Percentiles rank a stretch among this genome's conserved stretches.
Conservation (phyloP, 30 jellyfish, hydroid and myxozoan species). For the Hydra vulgaris region DNA sequence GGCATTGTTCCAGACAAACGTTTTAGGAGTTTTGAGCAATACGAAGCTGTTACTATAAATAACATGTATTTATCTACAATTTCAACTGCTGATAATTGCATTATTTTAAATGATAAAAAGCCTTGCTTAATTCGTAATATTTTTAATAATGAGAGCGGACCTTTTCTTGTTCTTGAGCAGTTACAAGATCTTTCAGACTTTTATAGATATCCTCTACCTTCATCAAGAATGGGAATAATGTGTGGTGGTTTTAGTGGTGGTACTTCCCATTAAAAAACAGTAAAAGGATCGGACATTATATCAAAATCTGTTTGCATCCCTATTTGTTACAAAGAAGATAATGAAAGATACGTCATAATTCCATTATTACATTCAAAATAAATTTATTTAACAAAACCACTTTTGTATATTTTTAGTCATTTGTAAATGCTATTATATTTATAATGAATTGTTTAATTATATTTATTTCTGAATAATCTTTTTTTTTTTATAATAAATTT, state of each 20-base stretch:
- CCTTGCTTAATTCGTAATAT: not conserved
- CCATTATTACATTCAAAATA: not conserved
- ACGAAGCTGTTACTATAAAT: not conserved
- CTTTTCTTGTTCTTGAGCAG: not conserved
- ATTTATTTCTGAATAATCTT: not conserved
- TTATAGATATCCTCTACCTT: not conserved
- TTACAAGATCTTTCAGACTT: not conserved
- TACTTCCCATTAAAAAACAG: not conserved
- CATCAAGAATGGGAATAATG: not conserved
- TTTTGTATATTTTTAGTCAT: not conserved
- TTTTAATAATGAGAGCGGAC: not conserved
- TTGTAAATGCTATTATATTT: not conserved
- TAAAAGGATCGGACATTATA: not conserved
- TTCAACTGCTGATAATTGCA: not conserved
- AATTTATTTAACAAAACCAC: not conserved
- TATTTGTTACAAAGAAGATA: not conserved
- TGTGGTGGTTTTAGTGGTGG: not conserved
- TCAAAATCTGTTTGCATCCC: not conserved
- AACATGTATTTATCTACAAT: not conserved
- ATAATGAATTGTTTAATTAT: not conserved
- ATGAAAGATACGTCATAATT: not conserved
- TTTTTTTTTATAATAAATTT: no score
- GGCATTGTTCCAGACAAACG: not conserved
- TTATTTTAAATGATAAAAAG: not conserved
- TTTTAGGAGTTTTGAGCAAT: not conserved